phyloP scores from a whole-genome alignment of 2,797 vertebrate species.

The Calcarius lapponicus region DNA sequence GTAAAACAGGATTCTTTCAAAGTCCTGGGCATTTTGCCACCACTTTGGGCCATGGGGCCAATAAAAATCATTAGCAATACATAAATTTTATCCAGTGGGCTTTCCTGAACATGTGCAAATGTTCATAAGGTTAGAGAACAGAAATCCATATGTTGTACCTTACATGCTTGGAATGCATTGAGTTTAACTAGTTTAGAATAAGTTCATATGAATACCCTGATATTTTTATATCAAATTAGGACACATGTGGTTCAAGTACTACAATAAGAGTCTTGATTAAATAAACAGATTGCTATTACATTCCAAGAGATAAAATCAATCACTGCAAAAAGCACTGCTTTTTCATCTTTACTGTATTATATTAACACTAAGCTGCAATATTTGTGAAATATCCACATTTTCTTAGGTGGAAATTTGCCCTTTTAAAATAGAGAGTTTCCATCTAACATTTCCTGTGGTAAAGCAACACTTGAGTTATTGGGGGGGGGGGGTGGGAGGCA shows the following conservation, averaged over 20 bases:
- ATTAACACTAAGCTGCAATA: neutral
- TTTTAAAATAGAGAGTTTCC: neutral
- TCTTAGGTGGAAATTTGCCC: neutral
- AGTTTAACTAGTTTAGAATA: neutral
- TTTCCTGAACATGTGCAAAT: conserved; percentile 79
- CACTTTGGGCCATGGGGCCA: conserved; percentile 67
- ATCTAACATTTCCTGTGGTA: neutral
- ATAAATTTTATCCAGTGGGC: conserved; percentile 79
- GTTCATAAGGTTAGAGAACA: conserved; percentile 67
- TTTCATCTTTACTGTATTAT: neutral
- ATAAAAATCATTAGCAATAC: conserved; percentile 82
- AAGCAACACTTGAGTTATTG: neutral
- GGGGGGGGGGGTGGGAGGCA: rapidly evolving
- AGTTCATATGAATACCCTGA: conserved; percentile 20
- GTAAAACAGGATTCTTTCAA: conserved; percentile 73
- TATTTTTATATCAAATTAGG: conserved; percentile 59
- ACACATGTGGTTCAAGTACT: conserved; percentile 5
- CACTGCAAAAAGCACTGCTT: neutral
- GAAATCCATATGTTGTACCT: conserved; percentile 60
- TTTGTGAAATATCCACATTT: neutral
- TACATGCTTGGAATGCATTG: conserved; percentile 33
- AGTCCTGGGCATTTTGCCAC: conserved; percentile 76
- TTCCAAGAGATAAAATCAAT: conserved; percentile 14
- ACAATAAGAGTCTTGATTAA: conserved; percentile 37
- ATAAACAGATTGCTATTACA: conserved; percentile 42